Base-by-base conservation (phyloP, 2,888 invertebrate genomes). In the Napeogenes sylphis region DNA sequence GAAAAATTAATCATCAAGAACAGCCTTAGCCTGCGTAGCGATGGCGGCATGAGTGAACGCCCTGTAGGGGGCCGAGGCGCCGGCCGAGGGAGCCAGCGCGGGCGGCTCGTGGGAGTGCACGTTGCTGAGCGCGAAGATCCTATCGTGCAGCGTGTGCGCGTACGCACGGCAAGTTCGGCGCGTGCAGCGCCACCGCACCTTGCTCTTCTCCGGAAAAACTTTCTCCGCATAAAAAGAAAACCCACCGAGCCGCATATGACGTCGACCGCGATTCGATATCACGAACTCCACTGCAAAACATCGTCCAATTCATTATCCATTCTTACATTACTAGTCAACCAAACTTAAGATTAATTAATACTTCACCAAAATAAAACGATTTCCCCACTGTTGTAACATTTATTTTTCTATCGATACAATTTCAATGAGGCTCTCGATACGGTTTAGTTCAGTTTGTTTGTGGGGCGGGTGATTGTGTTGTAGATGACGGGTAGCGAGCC, bases 161-260 rank as follows among this genome's bases (percentile, higher is more conserved):
- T 91, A 91, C 53, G 91, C 91, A 3, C 91, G 87, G 65, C 91
- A 91, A 13, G 90, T 91, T 57, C 91, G 85, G 68, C 91, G 79
- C 68, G 91, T 91, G 73, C 91, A 91, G 45, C 91, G 83, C 91
- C 91, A 91, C 59, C 91, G 85, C 77, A 91, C 91, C 77, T 91
- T 91, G 70, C 78, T 90, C 79, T 91, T 91, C 79, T 90, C 88
- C 2, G 90, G 91, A 68, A 91, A 90, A 67, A 88, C 90, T 76
- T 91, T 91, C 80, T 91, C 91, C 59, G 91, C 91, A 69, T 91
- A 91, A 80, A 91, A 91, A 47, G 91, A 87, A 73, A 90, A 91
- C 61, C 91, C 91, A 64, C 82, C 84, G 65, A 91, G 84, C 67
- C 89, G 86, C 90, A 91, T 89, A 71, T 91, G 91, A 68, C 91